A percentile compares a stretch with the other conserved stretches of the same genome.
Evolutionary conservation across 1,140 invertebrate species (phyloP).

Genomic region (Drosophila tsacasi): DNA sequence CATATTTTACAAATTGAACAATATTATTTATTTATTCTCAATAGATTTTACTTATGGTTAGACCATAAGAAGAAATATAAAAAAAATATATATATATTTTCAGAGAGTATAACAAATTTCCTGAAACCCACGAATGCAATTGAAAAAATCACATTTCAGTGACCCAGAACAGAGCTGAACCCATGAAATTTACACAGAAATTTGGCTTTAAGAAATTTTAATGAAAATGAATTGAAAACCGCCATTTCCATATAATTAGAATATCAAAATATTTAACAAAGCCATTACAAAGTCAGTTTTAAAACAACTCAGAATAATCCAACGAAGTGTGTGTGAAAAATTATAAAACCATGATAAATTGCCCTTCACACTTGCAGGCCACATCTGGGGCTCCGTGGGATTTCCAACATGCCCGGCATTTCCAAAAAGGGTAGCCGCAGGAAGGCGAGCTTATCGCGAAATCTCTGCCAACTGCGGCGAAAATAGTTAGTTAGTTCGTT

Average conservation of each 20-base stretch:
- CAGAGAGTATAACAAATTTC: neutral
- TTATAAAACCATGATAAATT: neutral
- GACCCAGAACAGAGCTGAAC: neutral
- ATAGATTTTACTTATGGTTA: neutral
- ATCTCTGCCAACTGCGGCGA: conserved; percentile 50
- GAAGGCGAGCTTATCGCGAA: conserved; percentile 48
- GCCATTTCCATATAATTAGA: neutral
- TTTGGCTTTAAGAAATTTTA: neutral
- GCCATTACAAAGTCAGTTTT: neutral
- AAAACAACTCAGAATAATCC: neutral
- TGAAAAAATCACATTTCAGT: neutral
- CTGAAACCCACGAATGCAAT: neutral
- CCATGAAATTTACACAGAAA: neutral
- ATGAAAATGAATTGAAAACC: neutral
- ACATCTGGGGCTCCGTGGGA: neutral
- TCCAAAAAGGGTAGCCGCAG: conserved; percentile 8
- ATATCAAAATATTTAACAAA: neutral
- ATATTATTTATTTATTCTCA: neutral
- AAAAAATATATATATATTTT: neutral
- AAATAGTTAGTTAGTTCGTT: conserved; percentile 39
- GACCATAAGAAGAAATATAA: too few species aligned
- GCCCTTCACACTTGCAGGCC: neutral
- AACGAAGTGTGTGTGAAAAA: neutral
- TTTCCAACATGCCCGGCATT: neutral
- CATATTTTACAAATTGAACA: neutral